Base-by-base conservation (phyloP, 2,888 invertebrate species). In the Agriopis marginaria region DNA sequence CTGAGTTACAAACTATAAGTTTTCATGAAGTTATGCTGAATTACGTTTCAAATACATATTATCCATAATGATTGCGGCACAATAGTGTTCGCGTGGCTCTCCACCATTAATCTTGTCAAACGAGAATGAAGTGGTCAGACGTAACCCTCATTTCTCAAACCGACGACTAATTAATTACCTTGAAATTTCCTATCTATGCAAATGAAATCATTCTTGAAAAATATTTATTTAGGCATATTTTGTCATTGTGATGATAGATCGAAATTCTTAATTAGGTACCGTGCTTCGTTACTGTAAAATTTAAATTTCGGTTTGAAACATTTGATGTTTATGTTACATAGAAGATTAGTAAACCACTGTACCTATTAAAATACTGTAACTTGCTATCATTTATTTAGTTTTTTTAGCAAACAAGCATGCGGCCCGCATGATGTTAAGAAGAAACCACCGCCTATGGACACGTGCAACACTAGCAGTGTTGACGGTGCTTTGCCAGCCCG, bases 51-150 rank as follows among this genome's bases (percentile, higher is more conserved):
- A 59, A 59, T 47, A 68, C 53, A 17, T 60, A 73, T 77, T 76
- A 71, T 75, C 82, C 80, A 83, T 86, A 82, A 81, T 80, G 76
- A 82, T 83, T 81, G 77, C 72, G 75, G 75, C 72, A 79, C 79
- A 80, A 78, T 81, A 79, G 80, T 82, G 82, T 77, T 87, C 79
- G 86, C 88, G 86, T 87, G 88, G 85, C 82, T 81, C 80, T 75
- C 77, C 74, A 66, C 84, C 84, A 89, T 89, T 88, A 89, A 89
- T 89, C 88, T 86, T 88, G 86, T 84, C 86, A 84, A 86, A 85
- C 80, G 84, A 85, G 87, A 88, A 89, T 89, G 88, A 87, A 89
- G 87, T 86, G 89, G 89, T 90, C 89, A 89, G 86, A 84, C 85
- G 86, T 82, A 86, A 88, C 89, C 89, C 87, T 89, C 87, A 89